Evolutionary conservation across 2,113 vertebrate genomes (phyloP).

Genomic region (Grantiella picta): DNA sequence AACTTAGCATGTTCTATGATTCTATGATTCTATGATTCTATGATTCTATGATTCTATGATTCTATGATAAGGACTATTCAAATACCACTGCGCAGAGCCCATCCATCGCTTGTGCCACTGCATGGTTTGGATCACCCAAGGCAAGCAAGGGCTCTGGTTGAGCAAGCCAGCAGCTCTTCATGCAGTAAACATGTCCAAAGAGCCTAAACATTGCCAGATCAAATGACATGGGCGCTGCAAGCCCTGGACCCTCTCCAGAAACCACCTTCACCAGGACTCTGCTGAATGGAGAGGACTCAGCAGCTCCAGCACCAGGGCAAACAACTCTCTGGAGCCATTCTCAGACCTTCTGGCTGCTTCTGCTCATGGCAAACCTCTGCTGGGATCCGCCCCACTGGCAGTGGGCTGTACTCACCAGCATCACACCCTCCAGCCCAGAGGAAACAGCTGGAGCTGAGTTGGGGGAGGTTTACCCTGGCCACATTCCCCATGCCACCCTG

Average conservation of each 20-base stretch:
- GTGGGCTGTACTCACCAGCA: neutral
- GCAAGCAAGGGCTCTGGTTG: neutral
- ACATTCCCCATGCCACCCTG: rapidly evolving
- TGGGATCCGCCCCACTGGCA: neutral
- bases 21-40: neutral
- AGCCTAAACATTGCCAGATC: neutral
- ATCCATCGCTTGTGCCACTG: rapidly evolving
- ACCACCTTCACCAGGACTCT: neutral
- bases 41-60: neutral
- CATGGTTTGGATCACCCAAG: neutral
- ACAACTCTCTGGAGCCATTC: neutral
- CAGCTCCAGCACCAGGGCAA: neutral
- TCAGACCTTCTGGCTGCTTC: neutral
- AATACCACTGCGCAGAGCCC: rapidly evolving
- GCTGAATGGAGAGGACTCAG: rapidly evolving
- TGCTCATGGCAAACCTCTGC: neutral
- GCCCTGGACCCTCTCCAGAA: neutral
- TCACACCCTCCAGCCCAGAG: neutral
- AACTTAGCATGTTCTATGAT: neutral
- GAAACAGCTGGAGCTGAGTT: neutral
- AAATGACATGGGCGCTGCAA: neutral
- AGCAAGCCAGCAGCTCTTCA: neutral
- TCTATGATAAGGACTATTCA: neutral
- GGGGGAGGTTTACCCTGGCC: neutral
- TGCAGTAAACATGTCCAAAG: neutral